Conservation (phyloP, 2,888 invertebrate genomes). For the Epiblema foenella region DNA sequence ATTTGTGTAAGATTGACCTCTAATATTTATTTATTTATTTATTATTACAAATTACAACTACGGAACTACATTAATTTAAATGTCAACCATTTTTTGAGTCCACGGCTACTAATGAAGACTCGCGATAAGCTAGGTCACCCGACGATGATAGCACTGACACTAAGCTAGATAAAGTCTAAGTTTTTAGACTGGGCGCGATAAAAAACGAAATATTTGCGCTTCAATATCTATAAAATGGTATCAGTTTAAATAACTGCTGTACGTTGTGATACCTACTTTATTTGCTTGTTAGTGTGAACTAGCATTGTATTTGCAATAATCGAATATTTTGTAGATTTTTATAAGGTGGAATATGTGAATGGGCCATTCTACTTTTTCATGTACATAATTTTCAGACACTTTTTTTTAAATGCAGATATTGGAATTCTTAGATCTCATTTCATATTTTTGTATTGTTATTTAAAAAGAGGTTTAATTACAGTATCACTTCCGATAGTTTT, state of each 20-base stretch:
- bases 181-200: constrained; percentile 62
- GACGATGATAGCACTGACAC: constrained; percentile 56
- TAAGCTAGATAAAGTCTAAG: constrained; percentile 65
- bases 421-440: too few species aligned
- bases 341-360: not conserved
- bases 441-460: too few species aligned
- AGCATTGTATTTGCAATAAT: not conserved
- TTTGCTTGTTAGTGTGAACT: not conserved
- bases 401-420: too few species aligned
- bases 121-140: constrained; percentile 52
- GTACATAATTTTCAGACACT: too few species aligned
- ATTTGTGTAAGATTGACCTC: too few species aligned
- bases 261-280: constrained; percentile 11
- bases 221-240: constrained; percentile 46
- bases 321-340: not conserved
- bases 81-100: constrained; percentile 18
- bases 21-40: too few species aligned
- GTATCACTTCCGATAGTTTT: too few species aligned
- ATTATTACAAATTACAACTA: not conserved
- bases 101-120: constrained; percentile 40
- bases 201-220: constrained; percentile 44
- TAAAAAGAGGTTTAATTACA: too few species aligned
- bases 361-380: not conserved
- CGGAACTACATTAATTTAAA: constrained; percentile 4
- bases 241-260: constrained; percentile 18